Base-by-base conservation (phyloP, 2,113 vertebrate species). In the Cynocephalus volans region DNA sequence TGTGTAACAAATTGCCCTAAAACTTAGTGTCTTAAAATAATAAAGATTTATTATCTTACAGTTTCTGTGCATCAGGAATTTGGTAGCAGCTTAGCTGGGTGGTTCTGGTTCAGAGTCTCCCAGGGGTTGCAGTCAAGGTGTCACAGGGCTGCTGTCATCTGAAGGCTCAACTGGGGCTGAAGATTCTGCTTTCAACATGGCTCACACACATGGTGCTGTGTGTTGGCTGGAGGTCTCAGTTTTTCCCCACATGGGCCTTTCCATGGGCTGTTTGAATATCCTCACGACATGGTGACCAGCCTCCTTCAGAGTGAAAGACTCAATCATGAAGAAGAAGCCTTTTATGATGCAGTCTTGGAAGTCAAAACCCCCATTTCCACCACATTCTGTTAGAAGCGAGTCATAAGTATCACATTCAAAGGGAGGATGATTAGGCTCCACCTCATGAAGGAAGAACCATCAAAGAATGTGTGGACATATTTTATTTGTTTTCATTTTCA, bases 211-310 rank as follows among this genome's bases (percentile, higher is more conserved):
- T 1, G 33, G 24, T 64, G 31, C 69, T 70, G 28, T 65, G 23
- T 14, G 67, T 48, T n/a, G 14, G 6, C 10, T 41, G 19, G 60
- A 64, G 33, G 52, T 60, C 50, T 83, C 31, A 2, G 33, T 36
- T 62, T 82, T 67, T 50, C 65, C 56, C 79, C 54, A 28, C 23
- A 13, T 23, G 31, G 21, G 15, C 72, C 48, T 33, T 91, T n/a
- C 24, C 12, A 3, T 21, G 52, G 26, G n/a, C 65, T 79, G 64
- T 54, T 70, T 54, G 41, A 62, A 54, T 72, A 7, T 62, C 64
- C n/a, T n/a, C 0, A 14, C 3, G 1, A 21, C 23, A 2, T 18
- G 31, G 13, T 33, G 24, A 60, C 4, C 26, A 13, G 8, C 52
- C 50, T 76, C 79, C 62, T 60, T 50, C 18, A 56, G 48, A 72